phyloP scores from a whole-genome alignment of 2,888 invertebrate genomes.

The Andrena hattorfiana region DNA sequence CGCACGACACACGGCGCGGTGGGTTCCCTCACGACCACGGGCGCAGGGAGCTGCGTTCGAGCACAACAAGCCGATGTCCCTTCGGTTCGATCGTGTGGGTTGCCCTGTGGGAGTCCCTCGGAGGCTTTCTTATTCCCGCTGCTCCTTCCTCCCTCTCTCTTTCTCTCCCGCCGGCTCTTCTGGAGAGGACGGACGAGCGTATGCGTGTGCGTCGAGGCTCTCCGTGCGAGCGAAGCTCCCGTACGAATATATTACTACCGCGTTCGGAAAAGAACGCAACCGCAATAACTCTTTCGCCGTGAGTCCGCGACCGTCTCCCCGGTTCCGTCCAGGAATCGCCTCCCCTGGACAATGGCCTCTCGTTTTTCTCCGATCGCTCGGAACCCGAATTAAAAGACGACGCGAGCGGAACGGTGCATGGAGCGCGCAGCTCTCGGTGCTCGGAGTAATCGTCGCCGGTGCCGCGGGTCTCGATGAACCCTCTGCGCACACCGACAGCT shows the following conservation, averaged over 20 bases:
- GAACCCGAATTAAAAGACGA: constrained; percentile 7
- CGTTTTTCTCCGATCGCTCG: constrained; percentile 36
- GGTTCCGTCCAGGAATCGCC: neutral
- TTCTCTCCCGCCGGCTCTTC: constrained; percentile 17
- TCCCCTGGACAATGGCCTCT: constrained; percentile 37
- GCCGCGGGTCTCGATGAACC: too few species aligned
- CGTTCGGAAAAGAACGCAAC: constrained; percentile 58
- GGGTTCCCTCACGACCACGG: constrained; percentile 18
- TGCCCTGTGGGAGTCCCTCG: constrained; percentile 72
- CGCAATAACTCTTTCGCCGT: constrained; percentile 61
- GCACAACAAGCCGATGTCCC: constrained; percentile 61
- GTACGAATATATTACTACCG: constrained; percentile 63
- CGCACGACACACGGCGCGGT: constrained; percentile 15
- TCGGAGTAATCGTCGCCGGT: too few species aligned
- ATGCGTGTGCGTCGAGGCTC: constrained; percentile 24
- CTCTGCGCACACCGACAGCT: too few species aligned
- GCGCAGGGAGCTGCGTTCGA: constrained; percentile 28
- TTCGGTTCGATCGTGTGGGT: constrained; percentile 67
- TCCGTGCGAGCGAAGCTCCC: constrained; percentile 36
- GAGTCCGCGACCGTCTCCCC: constrained; percentile 21
- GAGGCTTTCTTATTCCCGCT: constrained; percentile 67
- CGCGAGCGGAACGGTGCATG: neutral
- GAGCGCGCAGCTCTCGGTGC: neutral
- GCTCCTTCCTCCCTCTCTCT: constrained; percentile 28
- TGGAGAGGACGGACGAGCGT: constrained; percentile 13